These are phyloP conservation scores for Anthopleura sola DNA, from an alignment of 64 coral and sea anemone species.

Conservation along the genomic window DNA sequence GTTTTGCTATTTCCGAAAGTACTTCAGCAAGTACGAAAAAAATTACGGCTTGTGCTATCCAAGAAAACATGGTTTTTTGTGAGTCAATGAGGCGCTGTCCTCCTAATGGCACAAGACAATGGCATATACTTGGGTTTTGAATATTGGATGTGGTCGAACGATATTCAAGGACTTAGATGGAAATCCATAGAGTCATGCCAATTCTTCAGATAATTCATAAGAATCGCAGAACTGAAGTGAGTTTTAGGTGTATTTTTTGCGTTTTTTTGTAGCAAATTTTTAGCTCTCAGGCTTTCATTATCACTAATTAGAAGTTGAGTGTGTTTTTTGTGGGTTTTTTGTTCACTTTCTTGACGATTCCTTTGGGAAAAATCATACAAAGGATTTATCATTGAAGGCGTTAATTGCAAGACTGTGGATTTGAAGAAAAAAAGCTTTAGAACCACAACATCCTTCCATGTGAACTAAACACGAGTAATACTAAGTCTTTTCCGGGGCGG, in stretches of 20 bases:
- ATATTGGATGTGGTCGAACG: background rate
- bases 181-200: background rate
- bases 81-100: background rate
- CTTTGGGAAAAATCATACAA: slow-evolving; percentile 16
- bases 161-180: background rate
- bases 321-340: background rate
- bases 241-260: background rate
- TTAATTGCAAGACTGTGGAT: slow-evolving; percentile 1
- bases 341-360: background rate
- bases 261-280: background rate
- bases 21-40: slow-evolving; percentile 15
- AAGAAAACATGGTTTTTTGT: background rate
- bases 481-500: slow-evolving; percentile 15
- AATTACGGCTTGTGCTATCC: background rate
- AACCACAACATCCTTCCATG: background rate
- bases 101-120: slow-evolving; percentile 6
- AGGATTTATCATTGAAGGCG: background rate
- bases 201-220: background rate
- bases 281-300: background rate
- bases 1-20: slow-evolving; percentile 14
- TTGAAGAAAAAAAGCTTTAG: background rate
- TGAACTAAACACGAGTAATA: background rate
- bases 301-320: background rate
- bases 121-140: background rate
- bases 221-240: background rate